These are phyloP conservation scores for Lonchura striata DNA, from an alignment of 2,113 vertebrate genomes.

Conservation along the genomic window DNA sequence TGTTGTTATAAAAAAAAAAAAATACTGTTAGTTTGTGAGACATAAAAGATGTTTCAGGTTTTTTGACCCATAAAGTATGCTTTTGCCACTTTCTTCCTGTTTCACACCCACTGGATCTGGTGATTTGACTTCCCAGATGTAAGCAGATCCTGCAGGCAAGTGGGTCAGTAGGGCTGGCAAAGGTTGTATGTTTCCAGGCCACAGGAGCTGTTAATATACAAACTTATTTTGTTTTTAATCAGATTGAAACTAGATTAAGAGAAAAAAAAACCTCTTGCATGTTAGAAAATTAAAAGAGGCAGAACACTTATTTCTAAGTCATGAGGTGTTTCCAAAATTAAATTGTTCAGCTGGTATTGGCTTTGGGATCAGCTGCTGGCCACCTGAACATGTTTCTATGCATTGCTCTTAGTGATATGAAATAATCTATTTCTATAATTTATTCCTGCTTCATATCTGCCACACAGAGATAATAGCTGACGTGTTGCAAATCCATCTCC, in stretches of 20 bases:
- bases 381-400: background rate
- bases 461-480: background rate
- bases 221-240: background rate
- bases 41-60: background rate
- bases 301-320: background rate
- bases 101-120: background rate
- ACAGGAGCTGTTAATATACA: background rate
- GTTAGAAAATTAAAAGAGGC: background rate
- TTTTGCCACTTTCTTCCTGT: background rate
- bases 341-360: background rate
- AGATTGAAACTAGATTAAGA: background rate
- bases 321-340: background rate
- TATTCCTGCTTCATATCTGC: background rate
- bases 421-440: background rate
- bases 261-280: fast-evolving
- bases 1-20: background rate
- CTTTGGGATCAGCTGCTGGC: background rate
- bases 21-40: background rate
- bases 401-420: background rate
- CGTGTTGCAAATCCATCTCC: background rate
- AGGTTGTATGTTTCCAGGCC: background rate
- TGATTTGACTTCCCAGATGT: background rate
- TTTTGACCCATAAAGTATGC: background rate
- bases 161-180: background rate
- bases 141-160: background rate